A percentile compares a stretch with the other conserved stretches of the same genome.
Evolutionary conservation across 2,797 vertebrate genomes (phyloP).

Genomic region (Chelmon rostratus): DNA sequence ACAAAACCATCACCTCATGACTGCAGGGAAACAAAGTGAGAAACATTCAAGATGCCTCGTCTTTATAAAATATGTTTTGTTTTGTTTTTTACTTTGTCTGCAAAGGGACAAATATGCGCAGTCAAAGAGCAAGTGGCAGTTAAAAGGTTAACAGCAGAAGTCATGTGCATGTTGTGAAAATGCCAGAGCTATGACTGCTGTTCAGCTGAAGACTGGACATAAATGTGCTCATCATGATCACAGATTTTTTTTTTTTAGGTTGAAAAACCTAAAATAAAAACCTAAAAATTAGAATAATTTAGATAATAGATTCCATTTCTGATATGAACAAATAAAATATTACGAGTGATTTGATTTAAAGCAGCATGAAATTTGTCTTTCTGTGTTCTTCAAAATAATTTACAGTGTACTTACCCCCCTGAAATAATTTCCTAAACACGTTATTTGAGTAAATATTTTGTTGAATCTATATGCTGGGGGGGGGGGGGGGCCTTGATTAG

Average conservation of each 20-base stretch:
- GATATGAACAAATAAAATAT: background rate
- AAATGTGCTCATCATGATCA: background rate
- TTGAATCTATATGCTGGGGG: conserved; percentile 25
- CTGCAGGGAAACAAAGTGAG: conserved; percentile 15
- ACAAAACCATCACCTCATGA: conserved; percentile 75
- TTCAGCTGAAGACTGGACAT: background rate
- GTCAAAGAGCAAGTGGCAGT: background rate
- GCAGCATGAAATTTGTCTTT: background rate
- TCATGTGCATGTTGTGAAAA: background rate
- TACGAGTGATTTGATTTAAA: background rate
- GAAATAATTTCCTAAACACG: conserved; percentile 12
- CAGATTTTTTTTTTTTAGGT: background rate
- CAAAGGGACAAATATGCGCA: background rate
- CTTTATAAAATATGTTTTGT: background rate
- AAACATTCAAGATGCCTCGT: conserved; percentile 8
- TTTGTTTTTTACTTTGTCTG: conserved; percentile 1
- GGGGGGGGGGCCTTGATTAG: conserved; percentile 61
- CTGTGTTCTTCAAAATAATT: background rate
- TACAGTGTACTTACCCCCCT: background rate
- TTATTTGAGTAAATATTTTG: conserved; percentile 49
- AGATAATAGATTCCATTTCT: background rate
- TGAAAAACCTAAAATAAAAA: background rate
- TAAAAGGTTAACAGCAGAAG: background rate
- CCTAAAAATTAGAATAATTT: background rate
- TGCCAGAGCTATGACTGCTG: background rate